Evolutionary conservation across 2,888 invertebrate species (phyloP).

Genomic region (Ochropacha duplaris): DNA sequence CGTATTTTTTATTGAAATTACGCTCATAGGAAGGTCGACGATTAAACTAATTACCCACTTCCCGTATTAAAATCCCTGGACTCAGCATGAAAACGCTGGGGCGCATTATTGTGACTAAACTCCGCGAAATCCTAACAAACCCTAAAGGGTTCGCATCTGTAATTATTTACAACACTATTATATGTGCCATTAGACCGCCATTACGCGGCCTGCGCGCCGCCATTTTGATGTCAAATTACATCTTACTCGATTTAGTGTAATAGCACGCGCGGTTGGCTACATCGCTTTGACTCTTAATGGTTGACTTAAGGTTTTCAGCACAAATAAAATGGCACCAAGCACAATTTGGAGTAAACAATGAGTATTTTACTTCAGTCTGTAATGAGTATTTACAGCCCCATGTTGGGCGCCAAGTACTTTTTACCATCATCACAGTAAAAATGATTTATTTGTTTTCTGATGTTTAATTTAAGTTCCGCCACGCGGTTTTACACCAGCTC

Average conservation of each 20-base stretch:
- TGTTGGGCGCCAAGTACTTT: conserved; percentile 42
- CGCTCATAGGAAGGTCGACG: neutral
- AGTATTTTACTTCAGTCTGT: conserved; percentile 4
- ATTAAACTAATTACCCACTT: neutral
- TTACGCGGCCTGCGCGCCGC: conserved; percentile 44
- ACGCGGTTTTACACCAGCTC: no score
- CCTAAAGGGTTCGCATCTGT: conserved; percentile 23
- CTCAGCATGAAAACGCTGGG: neutral
- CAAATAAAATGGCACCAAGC: conserved; percentile 25
- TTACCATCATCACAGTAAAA: no score
- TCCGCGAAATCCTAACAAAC: conserved; percentile 16
- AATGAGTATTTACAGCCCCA: conserved; percentile 22
- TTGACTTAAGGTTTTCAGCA: conserved; percentile 34
- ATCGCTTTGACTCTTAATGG: conserved; percentile 42
- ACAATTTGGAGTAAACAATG: conserved; percentile 11
- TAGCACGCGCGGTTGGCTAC: conserved; percentile 48
- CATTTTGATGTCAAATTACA: conserved; percentile 60
- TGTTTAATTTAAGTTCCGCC: no score
- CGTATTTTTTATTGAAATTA: neutral
- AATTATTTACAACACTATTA: conserved; percentile 61
- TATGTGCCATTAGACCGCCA: conserved; percentile 59
- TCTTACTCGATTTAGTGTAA: conserved; percentile 58
- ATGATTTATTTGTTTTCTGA: no score
- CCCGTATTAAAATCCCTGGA: neutral
- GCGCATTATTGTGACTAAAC: neutral